A percentile compares a stretch with the other conserved stretches of the same genome.
These are phyloP conservation scores for Lepilemur ruficaudatus DNA, from an alignment of 2,797 vertebrate genomes.

Conservation along the genomic window DNA sequence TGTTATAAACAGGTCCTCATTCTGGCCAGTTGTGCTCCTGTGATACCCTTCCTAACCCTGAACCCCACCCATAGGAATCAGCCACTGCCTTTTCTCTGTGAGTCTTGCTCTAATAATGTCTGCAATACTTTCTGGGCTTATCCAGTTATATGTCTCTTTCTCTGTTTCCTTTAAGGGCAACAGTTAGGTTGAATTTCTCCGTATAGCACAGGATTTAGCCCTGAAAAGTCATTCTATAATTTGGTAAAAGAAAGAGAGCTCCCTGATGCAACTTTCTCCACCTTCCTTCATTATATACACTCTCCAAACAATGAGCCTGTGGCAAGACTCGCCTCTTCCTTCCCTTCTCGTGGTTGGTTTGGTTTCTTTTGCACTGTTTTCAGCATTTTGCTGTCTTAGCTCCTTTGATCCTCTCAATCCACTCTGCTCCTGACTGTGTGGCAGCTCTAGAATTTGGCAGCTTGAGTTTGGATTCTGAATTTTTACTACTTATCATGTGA, in stretches of 20 bases:
- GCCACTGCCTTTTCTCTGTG: neutral
- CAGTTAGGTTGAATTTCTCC: neutral
- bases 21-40: neutral
- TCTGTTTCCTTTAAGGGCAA: neutral
- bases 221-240: neutral
- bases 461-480: neutral
- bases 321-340: neutral
- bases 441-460: neutral
- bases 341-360: neutral
- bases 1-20: neutral
- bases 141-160: neutral
- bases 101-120: neutral
- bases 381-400: neutral
- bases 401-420: neutral
- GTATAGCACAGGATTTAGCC: neutral
- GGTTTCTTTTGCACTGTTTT: neutral
- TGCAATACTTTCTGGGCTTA: neutral
- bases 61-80: neutral
- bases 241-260: neutral
- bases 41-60: neutral
- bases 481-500: neutral
- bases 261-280: neutral
- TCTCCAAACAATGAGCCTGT: neutral
- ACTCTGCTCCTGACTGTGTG: neutral
- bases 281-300: neutral